These are phyloP conservation scores for Chymomyza fuscimana DNA, from an alignment of 2,888 invertebrate species.

Conservation along the genomic window DNA sequence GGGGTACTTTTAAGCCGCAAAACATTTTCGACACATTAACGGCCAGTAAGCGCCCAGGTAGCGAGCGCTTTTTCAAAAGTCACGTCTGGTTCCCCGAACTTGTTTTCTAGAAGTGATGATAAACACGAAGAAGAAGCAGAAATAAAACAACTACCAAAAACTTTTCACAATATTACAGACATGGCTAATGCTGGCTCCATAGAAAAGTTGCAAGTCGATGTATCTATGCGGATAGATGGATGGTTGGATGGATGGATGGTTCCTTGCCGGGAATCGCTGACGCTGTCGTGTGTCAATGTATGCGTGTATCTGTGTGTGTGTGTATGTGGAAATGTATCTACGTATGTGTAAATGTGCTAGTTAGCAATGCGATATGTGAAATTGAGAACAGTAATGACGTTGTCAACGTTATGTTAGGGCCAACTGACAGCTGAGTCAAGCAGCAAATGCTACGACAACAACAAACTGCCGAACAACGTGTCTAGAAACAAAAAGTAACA, in stretches of 20 bases:
- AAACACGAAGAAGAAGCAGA: neutral
- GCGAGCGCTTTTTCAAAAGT: neutral
- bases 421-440: slow-evolving; percentile 51
- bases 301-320: neutral
- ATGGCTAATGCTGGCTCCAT: neutral
- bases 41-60: slow-evolving; percentile 18
- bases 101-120: neutral
- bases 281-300: neutral
- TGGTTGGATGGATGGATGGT: neutral
- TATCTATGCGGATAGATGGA: too few relatives aligned
- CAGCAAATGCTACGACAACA: slow-evolving; percentile 7
- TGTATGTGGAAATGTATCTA: slow-evolving; percentile 19
- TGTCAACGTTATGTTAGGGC: slow-evolving; percentile 61
- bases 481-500: neutral
- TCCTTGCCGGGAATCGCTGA: neutral
- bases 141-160: neutral
- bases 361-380: slow-evolving; percentile 70
- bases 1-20: slow-evolving; percentile 58
- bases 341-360: slow-evolving; percentile 37
- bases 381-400: slow-evolving; percentile 74
- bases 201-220: neutral
- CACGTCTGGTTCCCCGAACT: neutral
- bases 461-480: neutral
- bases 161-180: neutral
- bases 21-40: slow-evolving; percentile 69